Conservation (phyloP, 2,888 invertebrate species). For the Caenorhabditis japonica region DNA sequence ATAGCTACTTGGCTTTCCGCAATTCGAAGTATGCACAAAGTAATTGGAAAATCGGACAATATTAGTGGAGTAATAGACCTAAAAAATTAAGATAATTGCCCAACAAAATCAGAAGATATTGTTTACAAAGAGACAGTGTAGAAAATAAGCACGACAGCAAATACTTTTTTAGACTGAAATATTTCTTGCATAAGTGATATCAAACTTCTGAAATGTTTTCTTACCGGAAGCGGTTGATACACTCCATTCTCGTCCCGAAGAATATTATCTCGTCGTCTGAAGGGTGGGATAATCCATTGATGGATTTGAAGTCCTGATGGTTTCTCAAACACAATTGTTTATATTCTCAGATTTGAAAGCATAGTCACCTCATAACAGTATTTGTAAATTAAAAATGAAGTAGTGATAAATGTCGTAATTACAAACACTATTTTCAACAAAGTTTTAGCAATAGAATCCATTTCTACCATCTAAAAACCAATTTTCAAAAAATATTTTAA, state of each 20-base stretch:
- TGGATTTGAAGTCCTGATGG: not conserved
- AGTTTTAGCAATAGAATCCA: not conserved
- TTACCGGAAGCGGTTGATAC: constrained; percentile 4
- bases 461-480: constrained; percentile 9
- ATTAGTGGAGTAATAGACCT: not conserved
- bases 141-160: not conserved
- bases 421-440: constrained; percentile 2
- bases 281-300: constrained; percentile 13
- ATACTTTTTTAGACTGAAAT: constrained; percentile 2
- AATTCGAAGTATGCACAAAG: not conserved
- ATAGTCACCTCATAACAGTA: constrained; percentile 26
- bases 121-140: not conserved
- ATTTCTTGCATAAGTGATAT: no score
- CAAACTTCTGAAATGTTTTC: not conserved
- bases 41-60: not conserved
- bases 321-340: no score
- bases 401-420: not conserved
- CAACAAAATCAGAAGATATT: not conserved
- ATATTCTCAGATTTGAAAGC: no score
- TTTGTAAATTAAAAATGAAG: constrained; percentile 4
- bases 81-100: not conserved
- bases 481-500: not conserved
- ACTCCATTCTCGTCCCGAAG: constrained; percentile 1
- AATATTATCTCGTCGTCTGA: not conserved
- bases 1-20: constrained; percentile 11